phyloP scores from a whole-genome alignment of 2,797 vertebrate species.

The Clarias pachynema region DNA sequence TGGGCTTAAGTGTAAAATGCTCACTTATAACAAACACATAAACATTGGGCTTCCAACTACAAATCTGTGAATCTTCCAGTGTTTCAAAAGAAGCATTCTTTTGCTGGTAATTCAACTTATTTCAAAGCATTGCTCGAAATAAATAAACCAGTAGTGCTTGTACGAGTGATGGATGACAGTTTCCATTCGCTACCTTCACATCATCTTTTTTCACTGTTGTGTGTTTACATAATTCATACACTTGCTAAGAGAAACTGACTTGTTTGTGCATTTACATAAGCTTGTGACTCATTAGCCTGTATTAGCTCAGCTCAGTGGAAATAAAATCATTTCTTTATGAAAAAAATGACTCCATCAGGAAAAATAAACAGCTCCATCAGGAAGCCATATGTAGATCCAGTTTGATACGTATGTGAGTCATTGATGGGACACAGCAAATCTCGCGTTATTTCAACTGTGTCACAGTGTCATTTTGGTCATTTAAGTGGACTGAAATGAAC shows the following conservation, averaged over 20 bases:
- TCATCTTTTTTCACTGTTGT: constrained; percentile 36
- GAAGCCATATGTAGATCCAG: neutral
- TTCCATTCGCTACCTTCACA: constrained; percentile 63
- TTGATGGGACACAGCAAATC: neutral
- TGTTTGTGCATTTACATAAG: constrained; percentile 37
- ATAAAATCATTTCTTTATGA: neutral
- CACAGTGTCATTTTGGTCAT: neutral
- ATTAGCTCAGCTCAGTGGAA: constrained; percentile 23
- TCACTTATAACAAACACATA: constrained; percentile 76
- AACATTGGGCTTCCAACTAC: constrained; percentile 62
- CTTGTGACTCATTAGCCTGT: constrained; percentile 28
- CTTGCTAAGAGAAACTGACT: constrained; percentile 63
- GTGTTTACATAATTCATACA: constrained; percentile 75
- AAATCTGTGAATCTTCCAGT: constrained; percentile 31
- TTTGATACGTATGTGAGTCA: neutral
- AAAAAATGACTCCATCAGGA: neutral
- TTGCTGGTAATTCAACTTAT: constrained; percentile 70
- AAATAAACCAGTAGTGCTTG: constrained; percentile 68
- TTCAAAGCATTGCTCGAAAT: constrained; percentile 68
- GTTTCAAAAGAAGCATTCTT: constrained; percentile 24
- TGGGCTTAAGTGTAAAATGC: constrained; percentile 76
- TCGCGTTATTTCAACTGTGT: neutral
- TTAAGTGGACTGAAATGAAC: neutral
- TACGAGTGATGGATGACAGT: constrained; percentile 71
- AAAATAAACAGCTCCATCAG: constrained; percentile 4